phyloP scores from a whole-genome alignment of 2,888 invertebrate genomes.

The Drosophila buzzatii region DNA sequence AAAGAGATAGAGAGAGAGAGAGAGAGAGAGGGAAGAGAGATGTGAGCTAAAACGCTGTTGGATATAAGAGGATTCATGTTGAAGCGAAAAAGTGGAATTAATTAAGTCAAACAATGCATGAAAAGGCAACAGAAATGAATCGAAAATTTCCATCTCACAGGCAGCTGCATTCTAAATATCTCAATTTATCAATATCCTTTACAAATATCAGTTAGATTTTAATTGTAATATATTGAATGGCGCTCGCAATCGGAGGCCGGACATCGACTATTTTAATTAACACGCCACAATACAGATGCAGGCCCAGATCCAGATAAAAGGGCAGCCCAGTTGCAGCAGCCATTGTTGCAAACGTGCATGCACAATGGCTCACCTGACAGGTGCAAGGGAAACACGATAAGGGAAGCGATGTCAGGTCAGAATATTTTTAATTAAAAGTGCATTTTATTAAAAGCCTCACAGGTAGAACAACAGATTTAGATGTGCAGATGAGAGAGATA shows the following conservation, averaged over 20 bases:
- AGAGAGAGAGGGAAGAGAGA: neutral
- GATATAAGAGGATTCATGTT: neutral
- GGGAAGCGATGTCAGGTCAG: neutral
- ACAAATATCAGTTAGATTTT: slow-evolving; percentile 1
- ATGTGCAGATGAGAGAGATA: neutral
- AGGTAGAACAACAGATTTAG: slow-evolving; percentile 4
- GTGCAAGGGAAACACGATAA: neutral
- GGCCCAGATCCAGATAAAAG: neutral
- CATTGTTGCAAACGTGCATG: slow-evolving; percentile 9
- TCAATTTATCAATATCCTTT: slow-evolving; percentile 4
- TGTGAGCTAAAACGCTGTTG: neutral
- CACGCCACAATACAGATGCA: neutral
- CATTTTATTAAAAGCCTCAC: slow-evolving; percentile 50
- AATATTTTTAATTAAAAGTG: slow-evolving; percentile 63
- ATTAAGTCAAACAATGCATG: slow-evolving; percentile 1
- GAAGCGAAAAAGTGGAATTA: slow-evolving; percentile 5
- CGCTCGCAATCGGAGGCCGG: neutral
- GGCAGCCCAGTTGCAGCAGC: neutral
- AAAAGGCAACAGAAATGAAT: neutral
- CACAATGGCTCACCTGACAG: slow-evolving; percentile 24
- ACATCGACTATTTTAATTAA: slow-evolving; percentile 38
- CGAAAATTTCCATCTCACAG: neutral
- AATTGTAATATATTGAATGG: slow-evolving; percentile 6
- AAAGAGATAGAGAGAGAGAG: neutral
- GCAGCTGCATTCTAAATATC: neutral